phyloP scores from a whole-genome alignment of 2,113 vertebrate species.

The Notiomystis cincta region DNA sequence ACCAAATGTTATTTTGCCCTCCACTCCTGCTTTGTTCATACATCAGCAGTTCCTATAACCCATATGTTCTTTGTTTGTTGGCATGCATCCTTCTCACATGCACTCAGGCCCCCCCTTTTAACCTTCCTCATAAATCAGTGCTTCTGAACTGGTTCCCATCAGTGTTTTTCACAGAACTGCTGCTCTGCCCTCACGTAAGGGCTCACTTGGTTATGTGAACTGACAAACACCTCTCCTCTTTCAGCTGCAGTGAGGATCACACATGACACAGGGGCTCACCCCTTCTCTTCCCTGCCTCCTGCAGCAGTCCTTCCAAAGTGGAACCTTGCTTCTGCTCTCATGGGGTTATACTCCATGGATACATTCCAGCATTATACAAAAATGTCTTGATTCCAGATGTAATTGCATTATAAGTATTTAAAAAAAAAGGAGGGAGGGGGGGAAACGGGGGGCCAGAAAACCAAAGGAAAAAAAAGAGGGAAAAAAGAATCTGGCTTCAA shows the following conservation, averaged over 20 bases:
- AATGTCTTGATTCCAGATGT: background rate
- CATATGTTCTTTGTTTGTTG: background rate
- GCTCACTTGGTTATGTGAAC: background rate
- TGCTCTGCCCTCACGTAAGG: background rate
- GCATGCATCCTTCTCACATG: rapidly evolving
- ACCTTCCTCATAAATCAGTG: background rate
- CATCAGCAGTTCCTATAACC: background rate
- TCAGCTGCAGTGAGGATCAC: background rate
- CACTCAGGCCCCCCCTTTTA: background rate
- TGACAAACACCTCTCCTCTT: background rate
- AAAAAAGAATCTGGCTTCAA: background rate
- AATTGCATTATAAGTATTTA: background rate
- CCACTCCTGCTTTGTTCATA: background rate
- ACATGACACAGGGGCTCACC: rapidly evolving
- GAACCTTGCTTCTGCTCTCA: background rate
- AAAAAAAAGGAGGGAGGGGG: rapidly evolving
- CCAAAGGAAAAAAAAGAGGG: rapidly evolving
- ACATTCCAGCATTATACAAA: rapidly evolving
- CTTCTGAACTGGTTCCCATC: background rate
- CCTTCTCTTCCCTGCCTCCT: background rate
- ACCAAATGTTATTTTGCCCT: background rate
- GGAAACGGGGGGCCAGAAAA: too few species aligned
- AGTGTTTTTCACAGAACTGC: background rate
- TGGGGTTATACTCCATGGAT: background rate
- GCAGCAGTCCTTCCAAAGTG: background rate